Percentiles rank a stretch among this genome's conserved stretches.
Evolutionary conservation across 2,113 vertebrate species (phyloP).

Genomic region (Trachemys scripta): DNA sequence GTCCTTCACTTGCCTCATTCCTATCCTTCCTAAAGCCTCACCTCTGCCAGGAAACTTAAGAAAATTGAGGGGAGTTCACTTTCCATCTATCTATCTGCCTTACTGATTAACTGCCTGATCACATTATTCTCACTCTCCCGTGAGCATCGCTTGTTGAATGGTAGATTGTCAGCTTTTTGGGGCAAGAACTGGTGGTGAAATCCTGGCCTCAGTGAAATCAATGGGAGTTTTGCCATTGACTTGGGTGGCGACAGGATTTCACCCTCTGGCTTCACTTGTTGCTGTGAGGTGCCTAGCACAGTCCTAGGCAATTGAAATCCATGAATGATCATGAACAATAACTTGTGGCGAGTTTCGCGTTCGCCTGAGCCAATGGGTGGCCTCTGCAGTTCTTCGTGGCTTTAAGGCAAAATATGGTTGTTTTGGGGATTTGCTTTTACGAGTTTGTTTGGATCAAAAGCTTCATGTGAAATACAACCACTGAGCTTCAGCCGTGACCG

Average conservation of each 20-base stretch:
- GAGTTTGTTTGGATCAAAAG: slow-evolving; percentile 9
- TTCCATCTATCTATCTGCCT: not conserved
- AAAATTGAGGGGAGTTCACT: not conserved
- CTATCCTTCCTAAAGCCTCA: not conserved
- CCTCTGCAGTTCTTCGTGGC: not conserved
- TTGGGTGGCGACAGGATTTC: not conserved
- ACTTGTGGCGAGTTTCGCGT: not conserved
- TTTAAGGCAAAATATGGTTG: not conserved
- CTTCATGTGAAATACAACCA: not conserved
- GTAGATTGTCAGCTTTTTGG: not conserved
- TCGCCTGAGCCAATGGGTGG: not conserved
- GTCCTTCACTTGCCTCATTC: not conserved
- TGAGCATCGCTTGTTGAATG: not conserved
- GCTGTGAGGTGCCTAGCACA: not conserved
- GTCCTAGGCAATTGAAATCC: not conserved
- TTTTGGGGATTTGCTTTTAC: not conserved
- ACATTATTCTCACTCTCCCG: not conserved
- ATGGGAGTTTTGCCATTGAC: not conserved
- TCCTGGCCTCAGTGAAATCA: not conserved
- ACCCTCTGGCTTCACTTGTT: not conserved
- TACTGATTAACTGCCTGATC: not conserved
- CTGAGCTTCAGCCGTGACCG: not conserved
- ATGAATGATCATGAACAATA: slow-evolving; percentile 16
- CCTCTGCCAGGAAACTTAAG: not conserved
- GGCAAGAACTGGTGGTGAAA: not conserved